Base-by-base conservation (phyloP, 2,888 invertebrate genomes). In the Priocnemis perturbator region DNA sequence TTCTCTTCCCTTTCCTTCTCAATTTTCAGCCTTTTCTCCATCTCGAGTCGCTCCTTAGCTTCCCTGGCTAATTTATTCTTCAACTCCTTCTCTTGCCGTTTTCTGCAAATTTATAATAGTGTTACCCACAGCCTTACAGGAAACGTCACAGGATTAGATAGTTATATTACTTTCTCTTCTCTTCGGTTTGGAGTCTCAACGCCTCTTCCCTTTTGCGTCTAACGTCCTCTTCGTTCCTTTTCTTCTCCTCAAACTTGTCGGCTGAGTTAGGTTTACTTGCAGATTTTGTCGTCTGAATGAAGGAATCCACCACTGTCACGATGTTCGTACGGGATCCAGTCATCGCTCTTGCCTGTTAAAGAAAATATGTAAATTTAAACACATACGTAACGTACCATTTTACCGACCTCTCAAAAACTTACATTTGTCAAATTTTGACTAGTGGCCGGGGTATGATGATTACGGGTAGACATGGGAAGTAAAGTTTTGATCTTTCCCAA, bases 181-280 rank as follows among this genome's bases (percentile, higher is more conserved):
- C 89, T 73, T 93, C 93, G 3, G 90, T 89, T 84, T 91, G 90
- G 9, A 92, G 91, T 68, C 91, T 91, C 15, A 93, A 80, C 63
- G 92, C 78, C 2, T 92, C 93, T 23, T 93, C 93, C 62, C 92
- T 91, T 86, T 93, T 93, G 77, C 88, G 90, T 61, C 90, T 85
- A 0, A 91, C 92, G 63, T 92, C 92, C 64, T 92, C 92, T 48
- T 88, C 85, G 75, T 89, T 69, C 3, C 84, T 85, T 56, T 69
- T 87, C 30, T 91, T 91, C 0, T 85, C 88, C 0, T 89, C 74
- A 9, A 76, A 52, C 73, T 82, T 87, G 9, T 88, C 89, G 2
- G 67, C 44, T 11, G 85, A 84, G 62, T 69, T 82, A 3, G 74
- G 69, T 76, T 87, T 87, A 4, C 71, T 78, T 0, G 81, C 69